These are phyloP conservation scores for Diloba caeruleocephala DNA, from an alignment of 2,888 invertebrate species.

Conservation along the genomic window DNA sequence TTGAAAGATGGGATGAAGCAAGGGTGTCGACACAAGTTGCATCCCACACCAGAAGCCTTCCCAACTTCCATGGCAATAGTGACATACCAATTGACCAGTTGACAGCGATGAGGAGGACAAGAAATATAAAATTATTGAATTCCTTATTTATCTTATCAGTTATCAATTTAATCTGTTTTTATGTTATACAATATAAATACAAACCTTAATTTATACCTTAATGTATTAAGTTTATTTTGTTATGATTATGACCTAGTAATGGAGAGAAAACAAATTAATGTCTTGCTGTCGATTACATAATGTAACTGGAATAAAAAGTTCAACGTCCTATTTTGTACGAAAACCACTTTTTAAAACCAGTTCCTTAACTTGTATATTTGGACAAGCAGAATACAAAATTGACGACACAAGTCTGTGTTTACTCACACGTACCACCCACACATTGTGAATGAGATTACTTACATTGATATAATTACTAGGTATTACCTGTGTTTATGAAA, in stretches of 20 bases:
- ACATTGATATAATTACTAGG: constrained; percentile 48
- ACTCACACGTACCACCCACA: constrained; percentile 49
- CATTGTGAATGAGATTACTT: constrained; percentile 47
- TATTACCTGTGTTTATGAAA: too few species aligned
- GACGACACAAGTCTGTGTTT: constrained; percentile 56
- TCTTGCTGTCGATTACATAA: constrained; percentile 74
- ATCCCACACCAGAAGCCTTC: too few species aligned
- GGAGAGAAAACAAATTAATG: constrained; percentile 77
- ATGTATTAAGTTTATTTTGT: constrained; percentile 39
- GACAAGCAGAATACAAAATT: constrained; percentile 65
- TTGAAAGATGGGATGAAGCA: too few species aligned
- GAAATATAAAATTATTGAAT: constrained; percentile 19
- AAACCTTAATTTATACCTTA: constrained; percentile 18
- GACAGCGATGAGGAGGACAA: too few species aligned
- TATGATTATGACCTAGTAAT: constrained; percentile 58
- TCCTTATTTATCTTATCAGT: constrained; percentile 8
- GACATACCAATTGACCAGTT: too few species aligned
- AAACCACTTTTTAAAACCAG: constrained; percentile 84
- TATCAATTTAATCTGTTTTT: neutral
- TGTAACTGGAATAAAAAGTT: constrained; percentile 77
- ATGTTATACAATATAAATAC: constrained; percentile 14
- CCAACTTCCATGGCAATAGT: too few species aligned
- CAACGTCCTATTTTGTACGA: constrained; percentile 82
- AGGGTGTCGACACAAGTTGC: too few species aligned
- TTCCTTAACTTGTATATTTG: constrained; percentile 72